Evolutionary conservation across 2,113 vertebrate species (phyloP), one percentile per base, ranked within the genome.

Genomic region (Probosciger aterrimus): DNA sequence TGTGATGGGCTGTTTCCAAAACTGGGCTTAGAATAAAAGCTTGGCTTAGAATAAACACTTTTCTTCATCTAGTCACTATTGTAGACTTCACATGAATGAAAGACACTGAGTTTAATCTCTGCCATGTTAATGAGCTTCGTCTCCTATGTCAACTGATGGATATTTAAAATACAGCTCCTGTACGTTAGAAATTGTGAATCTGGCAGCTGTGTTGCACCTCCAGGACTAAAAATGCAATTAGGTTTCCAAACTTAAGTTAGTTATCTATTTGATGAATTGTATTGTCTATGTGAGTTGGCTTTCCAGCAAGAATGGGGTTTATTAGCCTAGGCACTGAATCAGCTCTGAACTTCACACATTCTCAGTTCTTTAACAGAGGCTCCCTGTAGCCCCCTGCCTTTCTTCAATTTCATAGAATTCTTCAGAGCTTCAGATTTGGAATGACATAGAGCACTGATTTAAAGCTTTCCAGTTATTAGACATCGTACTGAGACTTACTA

Each of bases 391-490:
- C 46, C 53, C 17, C 28, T 62, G 17, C 18, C n/a, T 92, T 92
- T 46, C 53, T 82, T 49, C 30, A 62, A 6, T 95, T 95, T 88
- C 84, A 24, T 92, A 79, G 89, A 92, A 90, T 41, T 82, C 43
- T 97, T 95, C 44, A 6, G 95, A 95, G 71, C 85, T 96, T 95
- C 82, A 93, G 85, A 82, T 95, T 82, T 82, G 23, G 82, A 96
- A 95, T 89, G 55, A 82, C 52, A 92, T 93, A 77, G 96, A 96
- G 20, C 44, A 73, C 47, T 96, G 82, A 91, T 97, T 93, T 93
- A 94, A 95, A 93, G 84, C 84, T 90, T 86, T 90, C 71, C 86
- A 90, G 87, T 95, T 97, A 89, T 96, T 97, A 94, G 88, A 69
- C 85, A 91, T 76, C 2, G 9, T 87, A 95, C 73, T 92, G 77